These are phyloP conservation scores for Helicorthomorpha holstii DNA, from an alignment of 1,140 invertebrate species.

Conservation along the genomic window DNA sequence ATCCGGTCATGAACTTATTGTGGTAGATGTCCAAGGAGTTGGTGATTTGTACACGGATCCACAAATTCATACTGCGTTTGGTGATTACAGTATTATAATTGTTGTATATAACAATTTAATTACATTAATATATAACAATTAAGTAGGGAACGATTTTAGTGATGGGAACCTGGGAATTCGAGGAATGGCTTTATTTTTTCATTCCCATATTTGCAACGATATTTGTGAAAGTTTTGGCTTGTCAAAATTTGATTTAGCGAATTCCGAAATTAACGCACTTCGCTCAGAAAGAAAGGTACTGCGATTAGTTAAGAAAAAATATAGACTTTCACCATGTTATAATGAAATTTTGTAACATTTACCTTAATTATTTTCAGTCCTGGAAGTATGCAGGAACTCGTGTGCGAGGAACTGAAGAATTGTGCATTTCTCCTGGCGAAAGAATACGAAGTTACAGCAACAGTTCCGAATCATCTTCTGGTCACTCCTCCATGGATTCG, in stretches of 20 bases:
- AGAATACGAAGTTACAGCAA: not conserved
- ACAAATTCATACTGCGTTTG: constrained; percentile 37
- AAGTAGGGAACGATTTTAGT: constrained; percentile 29
- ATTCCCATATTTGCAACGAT: constrained; percentile 37
- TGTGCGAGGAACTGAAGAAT: constrained; percentile 1
- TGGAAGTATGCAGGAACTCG: no score
- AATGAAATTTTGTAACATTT: no score
- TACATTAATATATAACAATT: not conserved
- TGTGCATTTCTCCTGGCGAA: constrained; percentile 1
- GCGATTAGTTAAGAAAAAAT: no score
- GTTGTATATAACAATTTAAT: not conserved
- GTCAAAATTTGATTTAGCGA: constrained; percentile 34
- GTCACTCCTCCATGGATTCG: constrained; percentile 4
- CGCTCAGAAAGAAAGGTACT: no score
- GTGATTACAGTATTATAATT: constrained; percentile 9
- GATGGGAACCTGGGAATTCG: constrained; percentile 39
- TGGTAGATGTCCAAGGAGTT: constrained; percentile 45
- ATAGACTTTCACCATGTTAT: no score
- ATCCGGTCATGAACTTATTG: constrained; percentile 38
- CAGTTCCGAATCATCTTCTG: not conserved
- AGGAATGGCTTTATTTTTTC: constrained; percentile 43
- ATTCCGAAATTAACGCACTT: constrained; percentile 19
- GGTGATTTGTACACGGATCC: constrained; percentile 44
- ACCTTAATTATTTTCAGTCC: no score
- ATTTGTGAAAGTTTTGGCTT: constrained; percentile 35